Percentiles rank a stretch among this genome's conserved stretches.
Evolutionary conservation across 2,113 vertebrate genomes (phyloP).

Genomic region (Cheirogaleus medius): DNA sequence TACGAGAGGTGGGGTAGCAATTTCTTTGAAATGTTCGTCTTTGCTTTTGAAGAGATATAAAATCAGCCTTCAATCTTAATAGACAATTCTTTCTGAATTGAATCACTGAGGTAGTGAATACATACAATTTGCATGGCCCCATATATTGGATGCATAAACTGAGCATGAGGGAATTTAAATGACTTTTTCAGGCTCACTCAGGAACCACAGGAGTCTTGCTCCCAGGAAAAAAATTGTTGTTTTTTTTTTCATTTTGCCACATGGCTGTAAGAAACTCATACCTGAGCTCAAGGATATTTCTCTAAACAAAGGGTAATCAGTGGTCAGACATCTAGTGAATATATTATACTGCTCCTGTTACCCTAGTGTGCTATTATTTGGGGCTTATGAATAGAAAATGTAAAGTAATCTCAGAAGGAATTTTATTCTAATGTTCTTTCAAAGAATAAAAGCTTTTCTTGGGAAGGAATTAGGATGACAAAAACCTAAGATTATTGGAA

Average conservation of each 20-base stretch:
- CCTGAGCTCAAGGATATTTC: conserved; percentile 38
- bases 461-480: conserved; percentile 52
- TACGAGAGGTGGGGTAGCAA: not conserved
- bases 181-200: conserved; percentile 22
- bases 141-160: conserved; percentile 7
- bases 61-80: not conserved
- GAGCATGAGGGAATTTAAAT: conserved; percentile 10
- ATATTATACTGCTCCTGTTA: conserved; percentile 1
- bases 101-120: not conserved
- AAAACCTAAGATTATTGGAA: conserved; percentile 54
- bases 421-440: conserved; percentile 59
- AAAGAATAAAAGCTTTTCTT: conserved; percentile 60
- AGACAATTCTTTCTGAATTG: not conserved
- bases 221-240: conserved; percentile 28
- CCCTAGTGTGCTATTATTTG: conserved; percentile 58
- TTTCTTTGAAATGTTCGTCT: not conserved
- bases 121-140: not conserved
- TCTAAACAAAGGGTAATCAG: conserved; percentile 56
- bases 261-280: not conserved
- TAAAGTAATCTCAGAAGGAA: conserved; percentile 54
- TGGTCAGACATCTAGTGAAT: conserved; percentile 31
- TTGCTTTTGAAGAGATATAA: conserved; percentile 37
- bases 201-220: not conserved
- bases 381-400: conserved; percentile 65
- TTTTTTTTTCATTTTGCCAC: conserved; percentile 48